phyloP scores from a whole-genome alignment of 2,113 vertebrate genomes.

The Cryptomyrus ogoouensis region DNA sequence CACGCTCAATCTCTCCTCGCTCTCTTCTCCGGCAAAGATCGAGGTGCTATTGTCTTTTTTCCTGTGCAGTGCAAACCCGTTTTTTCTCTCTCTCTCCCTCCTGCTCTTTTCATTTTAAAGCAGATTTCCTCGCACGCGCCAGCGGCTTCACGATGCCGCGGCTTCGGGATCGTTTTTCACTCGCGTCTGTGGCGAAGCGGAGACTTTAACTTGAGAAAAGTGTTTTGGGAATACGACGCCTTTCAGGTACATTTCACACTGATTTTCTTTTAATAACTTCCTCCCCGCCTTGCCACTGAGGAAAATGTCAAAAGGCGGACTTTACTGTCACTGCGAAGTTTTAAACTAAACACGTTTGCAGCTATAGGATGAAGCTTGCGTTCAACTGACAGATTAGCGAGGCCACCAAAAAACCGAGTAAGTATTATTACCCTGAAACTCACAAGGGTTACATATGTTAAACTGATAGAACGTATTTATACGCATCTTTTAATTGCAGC shows the following conservation, averaged over 20 bases:
- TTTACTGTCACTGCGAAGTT: neutral
- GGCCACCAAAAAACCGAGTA: neutral
- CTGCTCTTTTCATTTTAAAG: neutral
- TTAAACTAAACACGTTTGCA: neutral
- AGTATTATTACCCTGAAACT: neutral
- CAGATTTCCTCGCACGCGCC: neutral
- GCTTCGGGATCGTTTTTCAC: neutral
- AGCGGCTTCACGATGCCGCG: neutral
- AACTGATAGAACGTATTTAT: neutral
- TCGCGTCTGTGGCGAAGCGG: neutral
- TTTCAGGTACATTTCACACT: neutral
- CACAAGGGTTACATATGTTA: neutral
- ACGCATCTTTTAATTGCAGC: neutral
- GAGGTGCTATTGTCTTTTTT: slow-evolving; percentile 57
- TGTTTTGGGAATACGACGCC: neutral
- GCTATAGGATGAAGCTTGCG: neutral
- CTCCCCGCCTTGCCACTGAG: neutral
- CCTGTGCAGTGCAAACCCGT: slow-evolving; percentile 39
- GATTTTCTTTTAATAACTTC: neutral
- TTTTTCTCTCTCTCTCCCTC: neutral
- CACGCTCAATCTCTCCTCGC: slow-evolving; percentile 7
- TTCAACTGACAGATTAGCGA: neutral
- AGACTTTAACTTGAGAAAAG: neutral
- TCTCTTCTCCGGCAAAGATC: slow-evolving; percentile 25
- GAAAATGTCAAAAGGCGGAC: neutral